Percentiles rank a stretch among this genome's conserved stretches.
These are phyloP conservation scores for Lagothrix lagotricha DNA, from an alignment of 2,797 vertebrate species.

Conservation along the genomic window DNA sequence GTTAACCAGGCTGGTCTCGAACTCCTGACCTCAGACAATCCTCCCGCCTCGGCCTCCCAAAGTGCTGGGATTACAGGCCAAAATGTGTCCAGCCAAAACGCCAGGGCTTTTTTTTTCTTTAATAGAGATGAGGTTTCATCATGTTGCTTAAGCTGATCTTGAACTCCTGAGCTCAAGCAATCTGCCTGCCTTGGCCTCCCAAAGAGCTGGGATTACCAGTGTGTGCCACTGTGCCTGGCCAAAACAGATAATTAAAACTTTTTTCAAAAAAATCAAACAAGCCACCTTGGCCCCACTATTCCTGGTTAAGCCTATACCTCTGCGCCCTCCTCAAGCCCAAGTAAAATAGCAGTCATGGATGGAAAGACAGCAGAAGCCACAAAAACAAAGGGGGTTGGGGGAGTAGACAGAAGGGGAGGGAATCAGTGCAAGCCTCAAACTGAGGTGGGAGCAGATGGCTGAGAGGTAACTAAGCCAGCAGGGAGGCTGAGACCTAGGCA, in stretches of 20 bases:
- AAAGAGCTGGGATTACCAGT: not conserved
- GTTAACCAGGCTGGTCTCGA: not conserved
- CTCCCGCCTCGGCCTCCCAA: not conserved
- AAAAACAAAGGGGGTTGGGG: not conserved
- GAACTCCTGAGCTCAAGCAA: not conserved
- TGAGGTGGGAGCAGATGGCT: not conserved
- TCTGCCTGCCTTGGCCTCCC: not conserved
- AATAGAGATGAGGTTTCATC: not conserved
- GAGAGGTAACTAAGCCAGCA: not conserved
- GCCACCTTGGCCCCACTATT: not conserved
- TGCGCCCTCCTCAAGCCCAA: not conserved
- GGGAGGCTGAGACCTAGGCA: not conserved
- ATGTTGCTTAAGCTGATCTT: not conserved
- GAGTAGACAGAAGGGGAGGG: not conserved
- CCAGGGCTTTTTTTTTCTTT: not conserved
- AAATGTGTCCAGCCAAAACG: not conserved
- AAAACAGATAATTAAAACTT: not conserved
- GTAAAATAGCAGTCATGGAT: not conserved
- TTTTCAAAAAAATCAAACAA: not conserved
- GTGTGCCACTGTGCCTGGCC: not conserved
- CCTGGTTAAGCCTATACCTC: not conserved
- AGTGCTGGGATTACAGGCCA: not conserved
- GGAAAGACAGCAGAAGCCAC: not conserved
- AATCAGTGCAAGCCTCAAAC: not conserved
- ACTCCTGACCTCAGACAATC: not conserved